Evolutionary conservation across 2,113 vertebrate genomes (phyloP), one percentile per base, ranked within the genome.

Genomic region (Scytalopus superciliaris): DNA sequence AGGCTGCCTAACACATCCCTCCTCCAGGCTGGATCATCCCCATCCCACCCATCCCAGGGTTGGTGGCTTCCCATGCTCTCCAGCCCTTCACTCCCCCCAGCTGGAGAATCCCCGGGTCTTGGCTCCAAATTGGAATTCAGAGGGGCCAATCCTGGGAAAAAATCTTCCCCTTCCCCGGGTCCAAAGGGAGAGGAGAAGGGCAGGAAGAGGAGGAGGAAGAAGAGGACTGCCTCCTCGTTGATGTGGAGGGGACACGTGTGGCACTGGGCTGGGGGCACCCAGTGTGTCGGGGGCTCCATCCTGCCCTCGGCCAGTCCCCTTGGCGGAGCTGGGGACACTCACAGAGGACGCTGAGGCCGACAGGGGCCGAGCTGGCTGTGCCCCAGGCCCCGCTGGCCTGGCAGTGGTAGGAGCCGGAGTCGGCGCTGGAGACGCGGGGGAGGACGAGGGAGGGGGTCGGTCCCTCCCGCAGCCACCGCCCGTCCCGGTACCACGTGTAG

Each of bases 401-500:
- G 91, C 98, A 98, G 31, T 39, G 91, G 94, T 98, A 98, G 30
- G 95, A 63, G 15, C 98, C 98, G 2, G 96, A 70, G 27, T 98
- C 97, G 3, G 91, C 2, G 1, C 92, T 96, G 87, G 93, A 82
- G 73, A 98, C 96, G 0, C 0, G 50, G 31, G 28, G 1, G 10
- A 98, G 94, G 42, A 92, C 0, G 0, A 98, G 89, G 13, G 72
- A 94, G 2, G 44, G 18, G 4, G 30, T 14, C 0, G 52, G 56
- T 14, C 95, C 89, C 0, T 84, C 67, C 8, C 3, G 84, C 3
- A 98, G 89, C 79, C 88, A 97, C 28, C 9, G 87, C 31, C 92
- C 84, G 27, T 98, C 96, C 94, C 94, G 92, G 95, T 96, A 98
- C 98, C 98, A 98, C 2, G 93, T 86, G 57, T 97, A 98, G 62